Base-by-base conservation (phyloP, 2,113 vertebrate species). In the Sphaerodactylus townsendi region DNA sequence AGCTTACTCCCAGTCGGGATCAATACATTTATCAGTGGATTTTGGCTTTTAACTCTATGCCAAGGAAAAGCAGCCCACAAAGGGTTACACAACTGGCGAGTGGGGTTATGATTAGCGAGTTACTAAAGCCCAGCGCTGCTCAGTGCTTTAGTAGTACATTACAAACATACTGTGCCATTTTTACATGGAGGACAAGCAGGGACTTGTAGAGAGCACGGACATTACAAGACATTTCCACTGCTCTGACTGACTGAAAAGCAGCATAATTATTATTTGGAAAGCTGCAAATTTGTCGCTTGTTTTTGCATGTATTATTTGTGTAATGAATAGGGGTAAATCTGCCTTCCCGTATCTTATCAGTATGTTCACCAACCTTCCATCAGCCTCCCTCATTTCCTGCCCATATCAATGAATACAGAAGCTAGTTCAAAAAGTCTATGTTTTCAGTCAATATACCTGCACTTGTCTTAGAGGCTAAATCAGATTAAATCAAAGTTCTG, bases 91-190 rank as follows among this genome's bases (percentile, higher is more conserved):
- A 93, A 92, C 93, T 91, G 90, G 89, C 95, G 93, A 84, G 86
- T 90, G 91, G 82, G 85, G 76, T 94, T 79, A 90, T 93, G 90
- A 94, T 94, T 96, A 97, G 96, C 95, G 41, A 93, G 94, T 96
- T 96, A 96, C 94, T 88, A 92, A 96, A 97, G 96, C 96, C 95
- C 88, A 92, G 93, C 90, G 95, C 93, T 93, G 93, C 94, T 94
- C 93, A 79, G 92, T 69, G 79, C 93, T 96, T 93, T 96, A 97
- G 96, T 96, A 93, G 92, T 96, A 93, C 92, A 93, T 96, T 95
- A 96, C 89, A 91, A 93, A 96, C 93, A 94, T 92, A 94, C 93
- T 94, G 93, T 90, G 94, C 95, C 94, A 90, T 19, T 85, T 92
- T 65, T 93, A 96, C 77, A 79, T 48, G 92, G 92, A 89, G 88